Base-by-base conservation (phyloP, 2,113 vertebrate genomes). In the Podarcis cretensis region DNA sequence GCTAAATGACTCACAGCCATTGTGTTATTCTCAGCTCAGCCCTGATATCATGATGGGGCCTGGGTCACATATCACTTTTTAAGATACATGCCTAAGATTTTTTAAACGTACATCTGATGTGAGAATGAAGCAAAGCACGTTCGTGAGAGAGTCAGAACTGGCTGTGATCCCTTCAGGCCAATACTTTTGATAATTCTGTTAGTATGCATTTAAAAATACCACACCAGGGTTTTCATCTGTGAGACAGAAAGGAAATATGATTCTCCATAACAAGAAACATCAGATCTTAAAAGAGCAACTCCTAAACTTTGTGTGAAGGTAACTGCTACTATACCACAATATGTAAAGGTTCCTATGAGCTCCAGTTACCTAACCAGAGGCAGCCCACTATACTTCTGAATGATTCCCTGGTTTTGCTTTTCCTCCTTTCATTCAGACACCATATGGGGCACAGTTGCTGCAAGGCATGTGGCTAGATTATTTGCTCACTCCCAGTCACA, bases 1-100 rank as follows among this genome's bases (percentile, higher is more conserved):
- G 81, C 77, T 23, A 87, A 87, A 13, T 68, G 30, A 87, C 57
- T 87, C 40, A 88, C 83, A 81, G 84, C 54, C 40, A 69, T 32
- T 63, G 37, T 87, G 75, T 59, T 65, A 40, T n/a, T 20, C 25
- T 73, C 68, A n/a, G 43, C 90, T 84, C 35, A 35, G 54, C 9
- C 18, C 43, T 13, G 27, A 4, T 32, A 13, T 35, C 7, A 35
- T 25, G 71, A 59, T 66, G 80, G 32, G 59, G 59, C 32, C 20
- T 4, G 20, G 16, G 12, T 35, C 69, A 43, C 43, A 43, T 43
- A 43, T 43, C 43, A 59, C 78, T 32, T 43, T 6, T 30, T 2
- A 10, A 32, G 48, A 65, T 65, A 74, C 21, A 59, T 54, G 43
- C 66, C 40, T 71, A 66, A 71, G 68, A 43, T 3, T 66, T 86